Evolutionary conservation across 2,113 vertebrate genomes (phyloP), one percentile per base, ranked within the genome.

Genomic region (Psophia crepitans): DNA sequence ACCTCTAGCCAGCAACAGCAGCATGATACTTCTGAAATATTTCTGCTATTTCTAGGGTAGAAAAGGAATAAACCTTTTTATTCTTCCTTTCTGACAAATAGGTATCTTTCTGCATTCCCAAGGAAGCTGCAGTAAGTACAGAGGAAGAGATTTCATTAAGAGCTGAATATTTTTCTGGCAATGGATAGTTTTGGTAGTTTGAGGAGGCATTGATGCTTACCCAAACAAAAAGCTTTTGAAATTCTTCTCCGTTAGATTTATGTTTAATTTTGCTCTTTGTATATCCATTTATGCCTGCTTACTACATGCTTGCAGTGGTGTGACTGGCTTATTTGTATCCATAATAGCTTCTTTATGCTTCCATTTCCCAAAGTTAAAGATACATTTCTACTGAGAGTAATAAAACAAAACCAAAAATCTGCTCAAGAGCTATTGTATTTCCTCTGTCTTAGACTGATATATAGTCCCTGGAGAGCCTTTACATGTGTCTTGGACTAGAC

Each of bases 371-470:
- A 94, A 91, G 33, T 79, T 49, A 84, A 75, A 84, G 84, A 44
- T 37, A 35, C n/a, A 69, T 71, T 89, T 92, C 91, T 82, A 64
- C 51, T 69, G 81, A 80, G 58, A 84, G 65, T 65, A 90, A 95
- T 95, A 95, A 93, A 96, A 65, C 44, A 86, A 83, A 91, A 26
- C 5, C 49, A 80, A 92, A 88, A 71, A 61, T 33, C 76, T 89
- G 14, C 68, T 90, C 58, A 84, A 92, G 68, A 77, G 39, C 39
- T 76, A 23, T 37, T 69, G 22, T 56, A 57, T 87, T 96, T 96
- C 53, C 20, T 84, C 26, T 76, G 33, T 82, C 61, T 84, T 37
- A 75, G 84, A 84, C 91, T 90, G 89, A 89, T 93, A 76, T 44
- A 78, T 64, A 51, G 69, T 33, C 73, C 33, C 64, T 30, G 48